Conservation (phyloP, 1,140 invertebrate species). For the Drosophila elegans region DNA sequence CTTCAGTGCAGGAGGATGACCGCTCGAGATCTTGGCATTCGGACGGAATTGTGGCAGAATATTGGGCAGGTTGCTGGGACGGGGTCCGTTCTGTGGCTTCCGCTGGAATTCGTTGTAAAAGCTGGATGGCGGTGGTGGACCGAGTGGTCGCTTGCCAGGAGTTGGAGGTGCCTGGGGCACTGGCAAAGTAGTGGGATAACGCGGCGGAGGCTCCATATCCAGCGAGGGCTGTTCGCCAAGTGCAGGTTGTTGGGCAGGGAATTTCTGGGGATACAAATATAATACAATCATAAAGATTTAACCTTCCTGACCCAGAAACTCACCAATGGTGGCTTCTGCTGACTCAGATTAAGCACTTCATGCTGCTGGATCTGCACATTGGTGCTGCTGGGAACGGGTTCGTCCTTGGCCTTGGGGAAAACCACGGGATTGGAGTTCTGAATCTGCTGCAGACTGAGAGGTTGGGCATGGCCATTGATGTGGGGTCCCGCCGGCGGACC, state of each 20-base stretch:
- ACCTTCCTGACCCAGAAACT: not conserved
- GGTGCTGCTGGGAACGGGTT: constrained; percentile 11
- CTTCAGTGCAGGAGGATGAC: constrained; percentile 84
- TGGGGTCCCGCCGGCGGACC: constrained; percentile 52
- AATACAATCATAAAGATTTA: not conserved
- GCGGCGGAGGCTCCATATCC: constrained; percentile 79
- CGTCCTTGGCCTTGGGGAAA: constrained; percentile 71
- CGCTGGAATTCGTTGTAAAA: constrained; percentile 82
- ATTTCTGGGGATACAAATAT: constrained; percentile 45
- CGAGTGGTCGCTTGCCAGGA: constrained; percentile 57
- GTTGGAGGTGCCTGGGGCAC: constrained; percentile 47
- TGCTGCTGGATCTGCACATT: constrained; percentile 81
- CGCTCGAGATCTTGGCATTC: constrained; percentile 87
- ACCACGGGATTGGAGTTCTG: constrained; percentile 75
- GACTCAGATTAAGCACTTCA: constrained; percentile 74
- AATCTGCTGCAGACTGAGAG: constrained; percentile 71
- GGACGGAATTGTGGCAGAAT: constrained; percentile 90
- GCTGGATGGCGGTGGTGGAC: constrained; percentile 72
- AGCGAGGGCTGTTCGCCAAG: constrained; percentile 50
- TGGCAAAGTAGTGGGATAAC: constrained; percentile 51
- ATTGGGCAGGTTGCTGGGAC: constrained; percentile 87
- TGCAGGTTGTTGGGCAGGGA: constrained; percentile 54
- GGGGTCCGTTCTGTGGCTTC: constrained; percentile 81
- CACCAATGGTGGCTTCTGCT: constrained; percentile 75
- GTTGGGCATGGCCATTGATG: constrained; percentile 82